phyloP scores from a whole-genome alignment of 2,113 vertebrate genomes.

The Turnix velox region DNA sequence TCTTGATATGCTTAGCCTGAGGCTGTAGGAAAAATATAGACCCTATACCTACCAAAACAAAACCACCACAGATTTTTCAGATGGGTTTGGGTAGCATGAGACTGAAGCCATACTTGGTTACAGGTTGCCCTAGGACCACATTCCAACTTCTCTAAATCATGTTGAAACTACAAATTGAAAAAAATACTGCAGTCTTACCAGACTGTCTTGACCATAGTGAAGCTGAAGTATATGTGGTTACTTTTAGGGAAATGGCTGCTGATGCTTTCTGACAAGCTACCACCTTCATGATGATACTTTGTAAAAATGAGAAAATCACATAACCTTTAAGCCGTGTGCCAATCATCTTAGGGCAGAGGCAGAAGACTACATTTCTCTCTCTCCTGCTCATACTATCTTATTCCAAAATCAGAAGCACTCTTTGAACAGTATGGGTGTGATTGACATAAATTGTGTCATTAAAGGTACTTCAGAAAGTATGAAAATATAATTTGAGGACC shows the following conservation, averaged over 20 bases:
- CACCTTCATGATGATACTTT: background rate
- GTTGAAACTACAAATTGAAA: background rate
- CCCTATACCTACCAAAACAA: background rate
- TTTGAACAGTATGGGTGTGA: background rate
- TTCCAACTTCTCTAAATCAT: background rate
- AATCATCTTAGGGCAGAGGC: background rate
- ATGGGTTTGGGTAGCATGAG: background rate
- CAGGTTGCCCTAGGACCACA: background rate
- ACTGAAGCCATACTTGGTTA: accelerated
- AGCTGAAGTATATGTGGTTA: background rate
- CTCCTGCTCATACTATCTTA: background rate
- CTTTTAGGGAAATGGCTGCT: background rate
- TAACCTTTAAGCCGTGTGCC: background rate
- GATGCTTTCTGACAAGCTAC: background rate
- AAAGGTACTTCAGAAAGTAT: background rate
- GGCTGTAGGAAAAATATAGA: background rate
- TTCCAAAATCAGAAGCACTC: background rate
- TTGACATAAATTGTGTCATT: background rate
- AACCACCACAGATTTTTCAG: background rate
- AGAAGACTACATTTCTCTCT: background rate
- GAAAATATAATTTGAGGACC: background rate
- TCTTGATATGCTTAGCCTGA: background rate
- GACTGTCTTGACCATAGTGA: background rate
- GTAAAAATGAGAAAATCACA: background rate
- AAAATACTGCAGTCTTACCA: background rate